A percentile compares a stretch with the other conserved stretches of the same genome.
Conservation (phyloP, 2,888 invertebrate species). For the Scaptomyza tumidula region DNA sequence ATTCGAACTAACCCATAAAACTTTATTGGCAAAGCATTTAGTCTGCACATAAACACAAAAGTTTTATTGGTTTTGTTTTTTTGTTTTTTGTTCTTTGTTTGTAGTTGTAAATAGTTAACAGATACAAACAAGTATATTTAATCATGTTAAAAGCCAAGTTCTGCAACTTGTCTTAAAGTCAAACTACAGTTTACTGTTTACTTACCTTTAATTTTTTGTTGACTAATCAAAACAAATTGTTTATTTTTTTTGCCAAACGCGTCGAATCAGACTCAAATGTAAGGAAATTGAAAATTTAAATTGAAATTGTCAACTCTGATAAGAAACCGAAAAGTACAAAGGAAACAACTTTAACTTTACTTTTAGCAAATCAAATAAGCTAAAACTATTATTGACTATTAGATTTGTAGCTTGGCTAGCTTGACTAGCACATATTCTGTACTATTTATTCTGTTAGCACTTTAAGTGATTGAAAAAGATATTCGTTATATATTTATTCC, state of each 20-base stretch:
- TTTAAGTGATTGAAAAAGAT: too few species aligned
- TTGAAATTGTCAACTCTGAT: too few species aligned
- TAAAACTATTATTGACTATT: too few species aligned
- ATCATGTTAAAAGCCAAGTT: slow-evolving; percentile 67
- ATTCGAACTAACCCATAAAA: slow-evolving; percentile 67
- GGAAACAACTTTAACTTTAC: too few species aligned
- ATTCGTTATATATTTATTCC: too few species aligned
- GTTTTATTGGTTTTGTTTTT: slow-evolving; percentile 28
- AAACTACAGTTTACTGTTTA: slow-evolving; percentile 12
- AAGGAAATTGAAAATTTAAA: too few species aligned
- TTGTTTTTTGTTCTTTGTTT: slow-evolving; percentile 27
- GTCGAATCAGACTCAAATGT: too few species aligned
- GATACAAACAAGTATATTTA: slow-evolving; percentile 42
- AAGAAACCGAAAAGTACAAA: too few species aligned
- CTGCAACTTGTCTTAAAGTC: slow-evolving; percentile 22
- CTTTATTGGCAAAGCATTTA: slow-evolving; percentile 69
- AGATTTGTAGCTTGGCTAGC: too few species aligned
- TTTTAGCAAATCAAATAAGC: too few species aligned
- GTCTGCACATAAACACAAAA: slow-evolving; percentile 56
- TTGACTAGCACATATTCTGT: too few species aligned
- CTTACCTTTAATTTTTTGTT: slow-evolving; percentile 28
- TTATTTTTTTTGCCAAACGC: background rate
- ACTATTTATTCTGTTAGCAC: too few species aligned
- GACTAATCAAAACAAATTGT: background rate
- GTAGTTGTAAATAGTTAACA: slow-evolving; percentile 4